Base-by-base conservation (phyloP, 2,797 vertebrate genomes). In the Ctenopoma multispine region DNA sequence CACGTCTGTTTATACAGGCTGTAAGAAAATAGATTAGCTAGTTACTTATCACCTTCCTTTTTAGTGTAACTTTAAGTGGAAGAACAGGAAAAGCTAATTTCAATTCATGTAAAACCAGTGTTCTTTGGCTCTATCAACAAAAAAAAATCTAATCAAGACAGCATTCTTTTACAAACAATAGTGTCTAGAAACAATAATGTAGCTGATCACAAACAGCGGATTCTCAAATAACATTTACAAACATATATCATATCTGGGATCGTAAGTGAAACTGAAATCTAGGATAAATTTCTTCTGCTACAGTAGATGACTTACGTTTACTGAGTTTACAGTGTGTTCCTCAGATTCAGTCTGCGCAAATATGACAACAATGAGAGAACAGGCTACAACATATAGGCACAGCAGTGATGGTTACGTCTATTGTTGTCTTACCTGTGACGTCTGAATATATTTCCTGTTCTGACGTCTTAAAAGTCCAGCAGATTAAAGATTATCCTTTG, bases 351-450 rank as follows among this genome's bases (percentile, higher is more conserved):
- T n/a, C 20, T 18, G 7, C 17, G 50, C n/a, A 56, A 3, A 17
- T 9, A 0, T 20, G 15, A 62, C 17, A 74, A 40, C 31, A 62
- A 7, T 1, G 18, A 46, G 4, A 67, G 53, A 55, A 34, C 13
- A 13, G 1, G 31, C 34, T 15, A 31, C 13, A 13, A 38, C 10
- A 38, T 38, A 3, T 11, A 38, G 12, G 12, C 10, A 11, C 36
- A 11, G 10, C 36, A 31, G 29, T 38, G 10, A 12, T 31, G 5
- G 10, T 38, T 7, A 11, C 1, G 17, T 24, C 48, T 10, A 31
- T 4, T 47, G 20, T 49, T 10, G 11, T 54, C 84, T 86, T 82
- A 91, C 91, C 85, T 86, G 74, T 29, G 57, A 49, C 51, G 55
- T 20, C 3, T 29, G 40, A 57, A 47, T 34, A 41, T 27, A 18